phyloP scores from a whole-genome alignment of 2,797 vertebrate genomes.

The Enteromius paludinosus region DNA sequence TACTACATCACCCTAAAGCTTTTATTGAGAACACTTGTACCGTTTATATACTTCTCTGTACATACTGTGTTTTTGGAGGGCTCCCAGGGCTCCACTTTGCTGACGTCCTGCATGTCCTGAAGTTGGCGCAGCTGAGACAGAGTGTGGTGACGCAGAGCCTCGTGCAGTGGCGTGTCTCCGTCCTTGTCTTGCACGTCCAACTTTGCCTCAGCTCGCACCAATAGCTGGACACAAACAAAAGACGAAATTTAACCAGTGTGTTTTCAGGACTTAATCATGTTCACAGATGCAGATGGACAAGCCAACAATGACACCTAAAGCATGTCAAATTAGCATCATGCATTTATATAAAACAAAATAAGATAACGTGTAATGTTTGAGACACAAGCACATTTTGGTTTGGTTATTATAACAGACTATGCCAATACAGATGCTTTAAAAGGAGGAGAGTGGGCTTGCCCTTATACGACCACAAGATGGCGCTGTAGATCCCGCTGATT shows the following conservation, averaged over 20 bases:
- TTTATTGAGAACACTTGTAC: conserved; percentile 16
- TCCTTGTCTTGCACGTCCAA: conserved; percentile 99
- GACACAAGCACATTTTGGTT: neutral
- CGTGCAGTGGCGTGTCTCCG: conserved; percentile 96
- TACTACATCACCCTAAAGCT: neutral
- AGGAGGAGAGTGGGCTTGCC: conserved; percentile 63
- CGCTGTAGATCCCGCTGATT: conserved; percentile 66
- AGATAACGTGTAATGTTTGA: neutral
- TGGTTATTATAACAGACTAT: neutral
- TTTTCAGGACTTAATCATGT: neutral
- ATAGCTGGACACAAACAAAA: conserved; percentile 77
- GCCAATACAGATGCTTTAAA: neutral
- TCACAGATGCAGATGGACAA: neutral
- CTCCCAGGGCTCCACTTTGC: conserved; percentile 98
- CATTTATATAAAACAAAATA: neutral
- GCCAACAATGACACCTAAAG: neutral
- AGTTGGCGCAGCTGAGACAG: conserved; percentile 97
- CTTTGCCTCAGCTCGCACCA: conserved; percentile 97
- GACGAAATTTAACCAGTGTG: neutral
- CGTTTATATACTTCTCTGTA: conserved; percentile 58
- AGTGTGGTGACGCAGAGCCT: conserved; percentile 97
- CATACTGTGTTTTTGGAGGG: conserved; percentile 98
- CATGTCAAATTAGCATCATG: neutral
- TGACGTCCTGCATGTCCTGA: conserved; percentile 99
- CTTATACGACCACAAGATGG: conserved; percentile 79